Percentiles rank a stretch among this genome's conserved stretches.
Evolutionary conservation across 2,888 invertebrate genomes (phyloP).

Genomic region (Meandrusa payeni): DNA sequence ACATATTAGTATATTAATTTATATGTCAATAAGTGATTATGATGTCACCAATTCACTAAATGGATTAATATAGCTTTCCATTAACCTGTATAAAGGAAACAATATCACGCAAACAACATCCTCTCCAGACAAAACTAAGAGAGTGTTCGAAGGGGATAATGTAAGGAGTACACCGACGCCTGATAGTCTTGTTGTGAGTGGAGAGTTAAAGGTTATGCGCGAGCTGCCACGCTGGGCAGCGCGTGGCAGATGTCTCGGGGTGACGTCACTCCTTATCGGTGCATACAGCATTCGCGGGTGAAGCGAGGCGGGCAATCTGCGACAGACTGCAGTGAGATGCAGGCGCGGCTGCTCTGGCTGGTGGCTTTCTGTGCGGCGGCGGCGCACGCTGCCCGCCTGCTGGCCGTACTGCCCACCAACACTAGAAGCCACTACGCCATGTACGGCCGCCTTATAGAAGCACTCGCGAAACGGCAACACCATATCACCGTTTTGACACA

Average conservation of each 20-base stretch:
- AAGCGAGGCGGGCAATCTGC: conserved; percentile 43
- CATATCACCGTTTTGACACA: conserved; percentile 72
- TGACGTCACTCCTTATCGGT: conserved; percentile 47
- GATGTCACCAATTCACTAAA: too few relatives aligned
- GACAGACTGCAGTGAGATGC: conserved; percentile 62
- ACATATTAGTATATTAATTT: too few relatives aligned
- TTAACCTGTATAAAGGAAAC: too few relatives aligned
- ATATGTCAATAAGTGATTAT: too few relatives aligned
- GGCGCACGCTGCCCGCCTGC: conserved; percentile 58
- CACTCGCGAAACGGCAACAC: conserved; percentile 61
- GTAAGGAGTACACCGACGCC: background rate
- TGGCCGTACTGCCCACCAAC: conserved; percentile 74
- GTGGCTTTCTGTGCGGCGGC: conserved; percentile 44
- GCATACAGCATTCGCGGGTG: conserved; percentile 29
- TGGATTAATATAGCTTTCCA: too few relatives aligned
- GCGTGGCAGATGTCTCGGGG: conserved; percentile 14
- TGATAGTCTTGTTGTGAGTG: conserved; percentile 7
- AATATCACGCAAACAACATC: too few relatives aligned
- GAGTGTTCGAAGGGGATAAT: background rate
- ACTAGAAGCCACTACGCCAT: conserved; percentile 78
- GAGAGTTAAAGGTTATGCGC: conserved; percentile 14
- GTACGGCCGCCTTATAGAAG: conserved; percentile 70
- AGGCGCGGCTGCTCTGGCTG: conserved; percentile 55
- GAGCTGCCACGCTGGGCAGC: background rate
- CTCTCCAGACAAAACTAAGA: too few relatives aligned